A percentile compares a stretch with the other conserved stretches of the same genome.
Conservation (phyloP, 1,140 invertebrate genomes). For the Chironomus striatipennis region DNA sequence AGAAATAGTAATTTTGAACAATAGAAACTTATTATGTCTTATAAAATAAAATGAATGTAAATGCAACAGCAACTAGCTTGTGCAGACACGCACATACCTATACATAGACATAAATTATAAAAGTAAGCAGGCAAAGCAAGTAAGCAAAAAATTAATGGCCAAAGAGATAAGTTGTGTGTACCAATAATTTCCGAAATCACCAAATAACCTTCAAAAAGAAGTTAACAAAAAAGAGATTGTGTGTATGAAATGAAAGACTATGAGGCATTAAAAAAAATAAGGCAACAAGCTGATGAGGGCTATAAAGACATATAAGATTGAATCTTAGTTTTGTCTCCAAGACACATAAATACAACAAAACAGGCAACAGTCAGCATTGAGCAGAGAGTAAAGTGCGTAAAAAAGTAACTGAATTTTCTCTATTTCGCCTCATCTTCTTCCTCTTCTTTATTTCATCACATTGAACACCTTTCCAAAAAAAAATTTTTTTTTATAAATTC, state of each 20-base stretch:
- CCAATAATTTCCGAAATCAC: conserved; percentile 8
- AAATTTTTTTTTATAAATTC: neutral
- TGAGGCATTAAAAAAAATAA: neutral
- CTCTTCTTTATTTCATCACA: neutral
- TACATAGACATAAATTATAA: neutral
- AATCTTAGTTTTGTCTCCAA: neutral
- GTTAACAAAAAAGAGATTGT: neutral
- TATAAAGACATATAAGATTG: neutral
- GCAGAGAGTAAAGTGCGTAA: neutral
- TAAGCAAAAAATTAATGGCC: neutral
- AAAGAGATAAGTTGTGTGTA: neutral
- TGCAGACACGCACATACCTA: neutral
- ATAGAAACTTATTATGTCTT: too few species aligned
- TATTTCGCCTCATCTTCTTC: neutral
- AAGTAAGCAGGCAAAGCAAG: neutral
- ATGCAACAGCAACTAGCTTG: too few species aligned
- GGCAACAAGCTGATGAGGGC: neutral
- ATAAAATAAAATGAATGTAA: too few species aligned
- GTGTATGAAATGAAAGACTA: neutral
- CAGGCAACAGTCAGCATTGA: too few species aligned
- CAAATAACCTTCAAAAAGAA: conserved; percentile 14
- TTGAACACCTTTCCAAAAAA: neutral
- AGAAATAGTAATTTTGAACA: too few species aligned
- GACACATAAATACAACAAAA: neutral
- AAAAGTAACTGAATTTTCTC: neutral